A percentile compares a stretch with the other conserved stretches of the same genome.
phyloP scores from a whole-genome alignment of 2,113 vertebrate species.

The Notarius quadriscutis region DNA sequence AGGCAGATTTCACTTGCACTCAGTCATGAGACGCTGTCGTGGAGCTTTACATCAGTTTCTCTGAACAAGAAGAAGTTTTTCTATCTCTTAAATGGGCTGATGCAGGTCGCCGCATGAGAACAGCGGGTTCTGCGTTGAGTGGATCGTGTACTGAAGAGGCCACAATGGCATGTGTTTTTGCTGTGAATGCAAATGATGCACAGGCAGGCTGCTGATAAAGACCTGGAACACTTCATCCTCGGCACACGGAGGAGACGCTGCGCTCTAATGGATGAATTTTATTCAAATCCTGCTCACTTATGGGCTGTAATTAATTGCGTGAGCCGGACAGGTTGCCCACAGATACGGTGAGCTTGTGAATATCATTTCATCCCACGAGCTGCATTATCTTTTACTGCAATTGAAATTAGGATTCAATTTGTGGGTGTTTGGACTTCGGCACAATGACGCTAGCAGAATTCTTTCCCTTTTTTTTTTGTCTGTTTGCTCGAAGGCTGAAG shows the following conservation, averaged over 20 bases:
- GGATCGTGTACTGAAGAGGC: not conserved
- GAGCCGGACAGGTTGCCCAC: not conserved
- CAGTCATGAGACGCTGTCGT: not conserved
- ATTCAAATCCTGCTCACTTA: slow-evolving; percentile 40
- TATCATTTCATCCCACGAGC: slow-evolving; percentile 11
- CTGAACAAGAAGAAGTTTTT: not conserved
- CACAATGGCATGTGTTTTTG: not conserved
- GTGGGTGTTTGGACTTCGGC: not conserved
- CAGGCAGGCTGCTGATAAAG: slow-evolving; percentile 24
- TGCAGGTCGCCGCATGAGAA: not conserved
- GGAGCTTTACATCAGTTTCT: not conserved
- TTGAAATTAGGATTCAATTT: slow-evolving; percentile 33
- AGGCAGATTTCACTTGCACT: not conserved
- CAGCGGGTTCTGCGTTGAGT: not conserved
- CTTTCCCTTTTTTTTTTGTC: not conserved
- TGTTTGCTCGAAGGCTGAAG: not conserved
- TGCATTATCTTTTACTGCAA: slow-evolving; percentile 15
- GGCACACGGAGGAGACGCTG: not conserved
- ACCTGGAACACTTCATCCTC: slow-evolving; percentile 22
- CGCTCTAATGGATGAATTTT: slow-evolving; percentile 41
- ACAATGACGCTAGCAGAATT: not conserved
- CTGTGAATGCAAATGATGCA: slow-evolving; percentile 10
- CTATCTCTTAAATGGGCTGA: not conserved
- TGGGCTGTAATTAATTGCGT: slow-evolving; percentile 29
- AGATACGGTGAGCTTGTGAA: slow-evolving; percentile 21